Base-by-base conservation (phyloP, 2,113 vertebrate species). In the Terrapene triunguis region DNA sequence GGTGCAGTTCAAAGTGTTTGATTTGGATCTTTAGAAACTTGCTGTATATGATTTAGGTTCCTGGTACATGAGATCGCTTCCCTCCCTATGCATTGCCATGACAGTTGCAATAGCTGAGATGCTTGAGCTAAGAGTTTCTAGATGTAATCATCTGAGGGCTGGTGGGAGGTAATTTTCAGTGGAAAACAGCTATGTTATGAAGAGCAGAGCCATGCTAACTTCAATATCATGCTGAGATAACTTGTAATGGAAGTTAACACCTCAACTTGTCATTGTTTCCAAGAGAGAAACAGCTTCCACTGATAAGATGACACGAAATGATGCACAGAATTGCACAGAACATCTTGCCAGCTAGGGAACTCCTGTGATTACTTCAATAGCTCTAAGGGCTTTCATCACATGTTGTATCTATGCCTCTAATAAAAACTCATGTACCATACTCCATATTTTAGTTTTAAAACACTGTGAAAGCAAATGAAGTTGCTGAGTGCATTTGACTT, bases 251-350 rank as follows among this genome's bases (percentile, higher is more conserved):
- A 85, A 76, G 53, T 86, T 92, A 88, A 53, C 27, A 59, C 91
- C 94, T 95, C 89, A 88, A 89, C 47, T 95, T 69, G 54, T 55
- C 89, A 82, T 87, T 95, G 95, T 96, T 96, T 95, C 93, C 92
- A 95, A 4, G n/a, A 65, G 62, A 32, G n/a, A 16, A 32, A 69
- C 16, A 69, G 62, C 32, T 69, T 69, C 62, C 35, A 35, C 62
- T 35, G 35, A n/a, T 69, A n/a, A 69, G 16, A 11, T 29, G 25
- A 82, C 82, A 89, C 32, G 8, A 92, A 95, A 62, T 55, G 69
- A 9, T n/a, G 69, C 47, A 53, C 24, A 87, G 53, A 91, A 89
- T 87, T 84, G 27, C 27, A 59, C 92, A 74, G 79, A 17, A 92
- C 76, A 7, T 90, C 76, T 32, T 96, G 88, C 29, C 91, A 95